These are phyloP conservation scores for Porites evermanni DNA, from an alignment of 92 coral and sea anemone genomes.

Conservation along the genomic window DNA sequence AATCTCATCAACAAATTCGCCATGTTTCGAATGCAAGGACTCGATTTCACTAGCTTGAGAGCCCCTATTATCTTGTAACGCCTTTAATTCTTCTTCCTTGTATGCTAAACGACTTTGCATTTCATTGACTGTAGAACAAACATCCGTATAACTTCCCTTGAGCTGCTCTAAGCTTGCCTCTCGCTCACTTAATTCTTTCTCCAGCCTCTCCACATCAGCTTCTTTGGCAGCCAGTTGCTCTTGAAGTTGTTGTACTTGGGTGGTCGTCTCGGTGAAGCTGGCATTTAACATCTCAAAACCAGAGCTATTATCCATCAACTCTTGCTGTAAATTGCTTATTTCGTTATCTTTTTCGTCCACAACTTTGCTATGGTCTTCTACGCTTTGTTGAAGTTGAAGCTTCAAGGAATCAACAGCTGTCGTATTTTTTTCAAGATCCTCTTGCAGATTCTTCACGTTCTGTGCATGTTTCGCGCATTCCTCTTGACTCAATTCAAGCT, in stretches of 20 bases:
- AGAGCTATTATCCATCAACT: slow-evolving; percentile 47
- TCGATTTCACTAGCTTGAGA: slow-evolving; percentile 16
- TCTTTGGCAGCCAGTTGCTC: slow-evolving; percentile 63
- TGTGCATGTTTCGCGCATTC: slow-evolving; percentile 32
- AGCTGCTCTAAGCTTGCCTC: slow-evolving; percentile 30
- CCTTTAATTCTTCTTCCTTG: slow-evolving; percentile 37
- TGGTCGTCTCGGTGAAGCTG: slow-evolving; percentile 45
- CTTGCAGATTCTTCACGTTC: slow-evolving; percentile 20
- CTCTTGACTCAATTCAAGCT: slow-evolving; percentile 53
- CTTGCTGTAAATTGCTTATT: slow-evolving; percentile 31
- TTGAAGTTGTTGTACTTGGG: slow-evolving; percentile 59
- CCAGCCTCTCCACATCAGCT: slow-evolving; percentile 32
- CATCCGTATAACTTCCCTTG: slow-evolving; percentile 38
- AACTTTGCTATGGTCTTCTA: slow-evolving; percentile 7
- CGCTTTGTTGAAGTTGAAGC: slow-evolving; percentile 34
- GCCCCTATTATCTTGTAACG: slow-evolving; percentile 15
- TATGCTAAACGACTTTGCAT: slow-evolving; percentile 25
- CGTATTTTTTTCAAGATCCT: slow-evolving; percentile 16
- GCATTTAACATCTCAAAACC: slow-evolving; percentile 50
- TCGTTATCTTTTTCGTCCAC: slow-evolving; percentile 39
- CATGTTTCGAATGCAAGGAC: slow-evolving; percentile 23
- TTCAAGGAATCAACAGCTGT: slow-evolving; percentile 10
- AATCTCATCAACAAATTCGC: slow-evolving; percentile 35
- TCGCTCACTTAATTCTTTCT: slow-evolving; percentile 22
- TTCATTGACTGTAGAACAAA: slow-evolving; percentile 46